phyloP scores from a whole-genome alignment of 2,797 vertebrate genomes.

The Betta splendens region DNA sequence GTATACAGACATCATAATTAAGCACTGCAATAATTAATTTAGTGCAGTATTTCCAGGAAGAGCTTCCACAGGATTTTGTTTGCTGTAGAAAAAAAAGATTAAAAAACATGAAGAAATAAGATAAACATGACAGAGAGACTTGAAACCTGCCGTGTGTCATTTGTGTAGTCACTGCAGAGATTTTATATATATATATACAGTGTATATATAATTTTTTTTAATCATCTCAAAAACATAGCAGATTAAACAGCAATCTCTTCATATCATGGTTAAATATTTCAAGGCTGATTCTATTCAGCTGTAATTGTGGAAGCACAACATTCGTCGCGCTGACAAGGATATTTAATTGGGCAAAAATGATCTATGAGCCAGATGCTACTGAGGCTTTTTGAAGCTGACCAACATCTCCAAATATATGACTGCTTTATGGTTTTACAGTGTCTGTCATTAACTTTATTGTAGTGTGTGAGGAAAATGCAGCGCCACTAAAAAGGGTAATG shows the following conservation, averaged over 20 bases:
- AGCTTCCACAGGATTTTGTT: no score
- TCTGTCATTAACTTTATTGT: conserved; percentile 84
- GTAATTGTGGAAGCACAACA: conserved; percentile 17
- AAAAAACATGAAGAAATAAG: no score
- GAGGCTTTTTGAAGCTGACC: conserved; percentile 72
- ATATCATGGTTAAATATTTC: conserved; percentile 2
- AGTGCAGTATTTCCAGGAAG: no score
- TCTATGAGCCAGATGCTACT: conserved; percentile 64
- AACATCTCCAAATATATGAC: conserved; percentile 78
- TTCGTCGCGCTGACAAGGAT: conserved; percentile 32
- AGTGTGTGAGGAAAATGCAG: conserved; percentile 78
- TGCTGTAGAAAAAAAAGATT: no score
- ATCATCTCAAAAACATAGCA: no score
- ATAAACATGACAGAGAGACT: not conserved
- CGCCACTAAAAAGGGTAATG: conserved; percentile 82
- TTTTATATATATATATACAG: no score
- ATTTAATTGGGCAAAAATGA: conserved; percentile 49
- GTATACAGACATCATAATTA: no score
- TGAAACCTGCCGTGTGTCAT: no score
- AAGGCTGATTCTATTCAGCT: conserved; percentile 12
- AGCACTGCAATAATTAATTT: no score
- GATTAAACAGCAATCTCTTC: not conserved
- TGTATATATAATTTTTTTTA: no score
- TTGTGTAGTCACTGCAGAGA: no score
- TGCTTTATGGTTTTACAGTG: conserved; percentile 82